Conservation (phyloP, 2,888 invertebrate species). For the Helleia helle region DNA sequence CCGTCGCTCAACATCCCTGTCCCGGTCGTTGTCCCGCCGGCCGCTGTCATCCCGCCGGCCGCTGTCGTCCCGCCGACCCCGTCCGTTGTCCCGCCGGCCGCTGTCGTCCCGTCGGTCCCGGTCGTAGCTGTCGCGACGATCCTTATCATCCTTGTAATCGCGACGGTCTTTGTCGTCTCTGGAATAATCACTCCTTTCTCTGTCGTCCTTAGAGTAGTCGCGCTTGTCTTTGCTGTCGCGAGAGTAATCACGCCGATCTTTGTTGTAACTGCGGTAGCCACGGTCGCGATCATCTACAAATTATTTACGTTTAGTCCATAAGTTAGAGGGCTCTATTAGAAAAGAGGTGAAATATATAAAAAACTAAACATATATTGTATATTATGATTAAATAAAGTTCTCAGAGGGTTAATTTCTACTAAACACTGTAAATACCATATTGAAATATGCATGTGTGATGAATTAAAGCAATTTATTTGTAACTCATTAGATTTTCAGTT, state of each 20-base stretch:
- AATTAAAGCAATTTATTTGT: no score
- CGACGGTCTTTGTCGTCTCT: conserved; percentile 29
- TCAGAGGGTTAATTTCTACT: no score
- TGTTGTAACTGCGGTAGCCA: conserved; percentile 52
- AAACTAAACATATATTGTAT: no score
- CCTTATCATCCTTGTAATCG: conserved; percentile 22
- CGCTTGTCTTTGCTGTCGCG: conserved; percentile 28
- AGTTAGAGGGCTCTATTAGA: no score
- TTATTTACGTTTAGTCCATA: no score
- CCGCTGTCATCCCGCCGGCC: conserved; percentile 16
- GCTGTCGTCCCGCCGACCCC: conserved; percentile 10
- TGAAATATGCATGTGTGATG: no score
- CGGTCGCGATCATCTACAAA: conserved; percentile 42
- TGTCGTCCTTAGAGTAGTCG: conserved; percentile 28
- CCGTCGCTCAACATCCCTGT: no score
- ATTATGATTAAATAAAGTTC: no score
- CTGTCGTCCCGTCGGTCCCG: conserved; percentile 22
- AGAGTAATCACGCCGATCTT: conserved; percentile 32
- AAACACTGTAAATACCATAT: no score
- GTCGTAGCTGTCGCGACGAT: conserved; percentile 23
- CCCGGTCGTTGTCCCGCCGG: conserved; percentile 17
- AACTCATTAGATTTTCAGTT: no score
- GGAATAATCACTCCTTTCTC: conserved; percentile 27
- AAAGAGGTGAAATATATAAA: no score
- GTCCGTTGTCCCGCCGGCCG: conserved; percentile 12